A percentile compares a stretch with the other conserved stretches of the same genome.
Evolutionary conservation across 2,797 vertebrate genomes (phyloP).

Genomic region (Diplodus sargus): DNA sequence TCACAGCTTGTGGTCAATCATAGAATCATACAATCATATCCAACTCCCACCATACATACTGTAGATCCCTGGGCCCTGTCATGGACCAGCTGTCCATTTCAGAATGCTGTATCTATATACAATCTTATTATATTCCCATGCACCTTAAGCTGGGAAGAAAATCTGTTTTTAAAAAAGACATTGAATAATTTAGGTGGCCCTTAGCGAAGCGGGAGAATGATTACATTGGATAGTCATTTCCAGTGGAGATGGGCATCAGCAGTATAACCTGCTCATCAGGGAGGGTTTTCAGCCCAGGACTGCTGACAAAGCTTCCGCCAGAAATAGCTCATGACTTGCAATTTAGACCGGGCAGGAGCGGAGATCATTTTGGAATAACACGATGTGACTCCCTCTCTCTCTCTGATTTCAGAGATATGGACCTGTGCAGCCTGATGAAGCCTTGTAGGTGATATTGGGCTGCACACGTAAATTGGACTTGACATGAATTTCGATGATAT

Average conservation of each 20-base stretch:
- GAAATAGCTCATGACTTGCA: slow-evolving; percentile 81
- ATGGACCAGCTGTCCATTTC: slow-evolving; percentile 37
- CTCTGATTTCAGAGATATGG: slow-evolving; percentile 10
- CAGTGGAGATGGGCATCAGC: slow-evolving; percentile 76
- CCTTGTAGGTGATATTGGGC: background rate
- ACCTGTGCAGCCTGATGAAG: background rate
- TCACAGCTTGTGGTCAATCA: slow-evolving; percentile 1
- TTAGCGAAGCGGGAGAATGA: slow-evolving; percentile 57
- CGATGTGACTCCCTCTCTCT: slow-evolving; percentile 28
- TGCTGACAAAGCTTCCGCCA: slow-evolving; percentile 80
- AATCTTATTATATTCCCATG: slow-evolving; percentile 30
- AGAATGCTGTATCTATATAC: slow-evolving; percentile 7
- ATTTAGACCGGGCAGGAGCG: slow-evolving; percentile 53
- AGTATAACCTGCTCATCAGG: slow-evolving; percentile 78
- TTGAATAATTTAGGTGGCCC: slow-evolving; percentile 66
- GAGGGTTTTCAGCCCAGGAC: slow-evolving; percentile 67
- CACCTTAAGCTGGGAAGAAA: slow-evolving; percentile 42
- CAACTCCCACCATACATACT: background rate
- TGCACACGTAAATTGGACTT: background rate
- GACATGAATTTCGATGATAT: background rate
- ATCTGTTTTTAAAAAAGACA: slow-evolving; percentile 44
- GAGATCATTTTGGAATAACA: slow-evolving; percentile 57
- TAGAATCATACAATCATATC: slow-evolving; percentile 3
- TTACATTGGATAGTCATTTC: slow-evolving; percentile 71
- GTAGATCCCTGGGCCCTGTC: background rate